Base-by-base conservation (phyloP, 2,888 invertebrate genomes). In the Cecidostiba fungosa region DNA sequence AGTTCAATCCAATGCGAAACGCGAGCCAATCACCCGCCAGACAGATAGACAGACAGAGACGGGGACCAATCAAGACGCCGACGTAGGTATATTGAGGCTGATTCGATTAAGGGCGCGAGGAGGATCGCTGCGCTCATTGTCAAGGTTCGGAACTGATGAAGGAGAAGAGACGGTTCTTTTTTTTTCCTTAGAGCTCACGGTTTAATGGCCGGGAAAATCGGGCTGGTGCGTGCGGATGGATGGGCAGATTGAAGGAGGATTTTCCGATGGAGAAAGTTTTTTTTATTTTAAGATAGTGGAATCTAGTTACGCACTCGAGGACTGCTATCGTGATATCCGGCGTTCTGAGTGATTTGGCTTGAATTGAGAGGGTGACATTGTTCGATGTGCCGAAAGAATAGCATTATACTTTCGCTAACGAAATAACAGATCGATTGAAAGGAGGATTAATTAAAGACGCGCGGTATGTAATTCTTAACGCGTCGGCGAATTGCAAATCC, bases 361-460 rank as follows among this genome's bases (percentile, higher is more conserved):
- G 43, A 43, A 43, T 43, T n/a, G n/a, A n/a, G n/a, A n/a, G n/a
- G n/a, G n/a, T n/a, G n/a, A n/a, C n/a, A n/a, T n/a, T n/a, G 39
- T 6, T 39, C 0, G 39, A 39, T 39, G 8, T 6, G 6, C 39
- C 10, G 10, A 39, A 39, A 39, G 39, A 39, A 39, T 36, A 36
- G 39, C 39, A 39, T 39, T n/a, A n/a, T 39, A 8, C 5, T 39
- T 39, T 39, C 1, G 39, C 39, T 8, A 39, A 39, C 39, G 39
- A 39, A 39, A 39, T 39, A 39, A 39, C 32, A 32, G 4, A 4
- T 32, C 3, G 32, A 32, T 32, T 32, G 4, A 32, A 32, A 32
- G 32, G 32, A 32, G 39, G 8, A 1, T 47, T 78, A 78, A 78
- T 78, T 78, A 70, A 43, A 78, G 14, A n/a, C n/a, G n/a, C n/a